Evolutionary conservation across 2,113 vertebrate species (phyloP).

Genomic region (Coptodon rendalli): DNA sequence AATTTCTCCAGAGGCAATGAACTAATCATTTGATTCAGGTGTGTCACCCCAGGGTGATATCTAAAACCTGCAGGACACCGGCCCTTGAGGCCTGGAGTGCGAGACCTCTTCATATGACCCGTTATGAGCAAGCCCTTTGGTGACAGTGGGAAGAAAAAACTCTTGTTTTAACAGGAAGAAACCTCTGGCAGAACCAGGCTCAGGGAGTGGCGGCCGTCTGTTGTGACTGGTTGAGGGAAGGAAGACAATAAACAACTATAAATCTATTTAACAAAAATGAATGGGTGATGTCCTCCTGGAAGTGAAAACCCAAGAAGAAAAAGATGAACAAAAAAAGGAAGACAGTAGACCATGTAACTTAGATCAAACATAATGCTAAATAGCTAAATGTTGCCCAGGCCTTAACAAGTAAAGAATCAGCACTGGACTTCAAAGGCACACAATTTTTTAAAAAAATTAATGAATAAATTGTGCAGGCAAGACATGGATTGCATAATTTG

Average conservation of each 20-base stretch:
- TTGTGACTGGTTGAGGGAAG: neutral
- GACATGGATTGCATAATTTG: neutral
- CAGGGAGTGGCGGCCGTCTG: neutral
- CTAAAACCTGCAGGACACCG: neutral
- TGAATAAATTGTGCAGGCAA: neutral
- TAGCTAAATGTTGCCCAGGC: neutral
- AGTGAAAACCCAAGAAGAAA: neutral
- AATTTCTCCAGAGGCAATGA: neutral
- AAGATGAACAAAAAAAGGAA: neutral
- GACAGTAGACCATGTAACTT: fast-evolving
- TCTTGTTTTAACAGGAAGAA: neutral
- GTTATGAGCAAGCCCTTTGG: neutral
- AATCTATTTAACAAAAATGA: neutral
- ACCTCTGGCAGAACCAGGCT: neutral
- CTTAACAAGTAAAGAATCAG: neutral
- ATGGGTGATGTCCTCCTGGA: fast-evolving
- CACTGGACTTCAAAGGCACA: neutral
- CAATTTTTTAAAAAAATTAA: fast-evolving
- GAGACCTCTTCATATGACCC: neutral
- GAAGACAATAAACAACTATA: neutral
- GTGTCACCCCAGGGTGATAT: neutral
- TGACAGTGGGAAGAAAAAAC: neutral
- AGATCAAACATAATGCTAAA: neutral
- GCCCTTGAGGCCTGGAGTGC: neutral
- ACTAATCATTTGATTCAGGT: neutral